These are phyloP conservation scores for Ctenosaura bakeri DNA, from an alignment of 2,797 vertebrate genomes.

Conservation along the genomic window DNA sequence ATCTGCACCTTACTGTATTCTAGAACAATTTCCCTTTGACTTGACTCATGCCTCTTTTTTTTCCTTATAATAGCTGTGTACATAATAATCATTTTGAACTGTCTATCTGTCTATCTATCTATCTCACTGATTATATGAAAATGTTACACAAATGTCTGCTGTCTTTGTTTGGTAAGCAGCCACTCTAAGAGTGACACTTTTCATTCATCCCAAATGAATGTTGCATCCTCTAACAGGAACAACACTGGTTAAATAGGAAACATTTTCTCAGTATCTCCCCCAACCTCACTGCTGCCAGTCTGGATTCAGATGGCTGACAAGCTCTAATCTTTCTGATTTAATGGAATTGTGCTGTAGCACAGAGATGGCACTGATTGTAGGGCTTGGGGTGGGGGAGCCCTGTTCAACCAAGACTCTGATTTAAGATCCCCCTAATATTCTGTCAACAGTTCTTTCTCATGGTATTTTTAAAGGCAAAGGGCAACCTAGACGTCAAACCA, in stretches of 20 bases:
- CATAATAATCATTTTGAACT: background rate
- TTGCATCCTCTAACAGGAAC: slow-evolving; percentile 41
- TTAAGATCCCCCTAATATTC: slow-evolving; percentile 71
- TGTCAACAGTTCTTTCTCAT: slow-evolving; percentile 80
- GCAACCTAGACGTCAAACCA: slow-evolving; percentile 66
- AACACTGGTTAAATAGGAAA: slow-evolving; percentile 46
- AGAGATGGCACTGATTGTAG: slow-evolving; percentile 44
- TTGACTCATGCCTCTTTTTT: too few relatives aligned
- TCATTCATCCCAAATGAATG: slow-evolving; percentile 32
- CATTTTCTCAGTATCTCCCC: background rate
- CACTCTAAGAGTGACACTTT: too few relatives aligned
- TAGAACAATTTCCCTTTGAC: background rate
- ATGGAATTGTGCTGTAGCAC: slow-evolving; percentile 64
- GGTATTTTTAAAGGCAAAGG: slow-evolving; percentile 60
- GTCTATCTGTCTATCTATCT: background rate
- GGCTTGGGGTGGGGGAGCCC: slow-evolving; percentile 34
- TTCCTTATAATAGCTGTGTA: background rate
- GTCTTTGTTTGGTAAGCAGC: background rate
- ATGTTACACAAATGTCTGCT: background rate
- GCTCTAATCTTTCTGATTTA: slow-evolving; percentile 71
- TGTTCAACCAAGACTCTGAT: slow-evolving; percentile 67
- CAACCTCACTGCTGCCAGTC: slow-evolving; percentile 48
- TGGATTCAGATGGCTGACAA: slow-evolving; percentile 60
- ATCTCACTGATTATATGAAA: background rate
- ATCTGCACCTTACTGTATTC: background rate